Conservation (phyloP, 2,888 invertebrate genomes). For the Escarpia spicata region DNA sequence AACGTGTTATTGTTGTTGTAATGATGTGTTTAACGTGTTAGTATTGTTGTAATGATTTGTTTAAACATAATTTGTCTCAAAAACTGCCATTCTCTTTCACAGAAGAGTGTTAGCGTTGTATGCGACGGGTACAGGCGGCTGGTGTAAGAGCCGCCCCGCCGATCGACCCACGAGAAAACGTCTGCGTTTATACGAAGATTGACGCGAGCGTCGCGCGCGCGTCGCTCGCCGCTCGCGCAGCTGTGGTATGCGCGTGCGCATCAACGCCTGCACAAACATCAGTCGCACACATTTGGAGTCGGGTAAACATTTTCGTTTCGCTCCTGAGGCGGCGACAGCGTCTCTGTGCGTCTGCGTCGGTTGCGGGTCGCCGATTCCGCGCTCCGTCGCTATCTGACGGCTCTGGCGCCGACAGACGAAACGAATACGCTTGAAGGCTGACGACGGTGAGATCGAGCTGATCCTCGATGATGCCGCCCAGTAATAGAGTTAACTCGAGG, state of each 20-base stretch:
- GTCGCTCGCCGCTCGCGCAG: neutral
- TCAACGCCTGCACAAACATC: constrained; percentile 3
- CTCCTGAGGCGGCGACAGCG: neutral
- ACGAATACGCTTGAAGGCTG: neutral
- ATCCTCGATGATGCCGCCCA: neutral
- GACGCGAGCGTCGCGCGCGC: neutral
- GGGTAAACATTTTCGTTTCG: constrained; percentile 16
- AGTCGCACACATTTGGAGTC: constrained; percentile 6
- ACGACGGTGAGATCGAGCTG: neutral
- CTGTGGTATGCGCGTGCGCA: constrained; percentile 12
- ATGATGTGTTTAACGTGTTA: no score
- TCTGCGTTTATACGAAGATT: constrained; percentile 11
- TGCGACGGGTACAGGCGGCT: neutral
- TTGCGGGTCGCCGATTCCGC: neutral
- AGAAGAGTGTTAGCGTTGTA: neutral
- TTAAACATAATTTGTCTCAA: neutral
- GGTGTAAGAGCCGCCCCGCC: neutral
- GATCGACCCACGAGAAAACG: neutral
- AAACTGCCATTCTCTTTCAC: neutral
- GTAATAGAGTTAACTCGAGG: neutral
- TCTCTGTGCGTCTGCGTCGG: neutral
- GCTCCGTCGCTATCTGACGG: neutral
- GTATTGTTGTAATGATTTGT: neutral
- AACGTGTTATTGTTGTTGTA: no score
- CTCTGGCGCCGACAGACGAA: neutral